Conservation (phyloP, 2,797 vertebrate genomes). For the Moxostoma hubbsi region DNA sequence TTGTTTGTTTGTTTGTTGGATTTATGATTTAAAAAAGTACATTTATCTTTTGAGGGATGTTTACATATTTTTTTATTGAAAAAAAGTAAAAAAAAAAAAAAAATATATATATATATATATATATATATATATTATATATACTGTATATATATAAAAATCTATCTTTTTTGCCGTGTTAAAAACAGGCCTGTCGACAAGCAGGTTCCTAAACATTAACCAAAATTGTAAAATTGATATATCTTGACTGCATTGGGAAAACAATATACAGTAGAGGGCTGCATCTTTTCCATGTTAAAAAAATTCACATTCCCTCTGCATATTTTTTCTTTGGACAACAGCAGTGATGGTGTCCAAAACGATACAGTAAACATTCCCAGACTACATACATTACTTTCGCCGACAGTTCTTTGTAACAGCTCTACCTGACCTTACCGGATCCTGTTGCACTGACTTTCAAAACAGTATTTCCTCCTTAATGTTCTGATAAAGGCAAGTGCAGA, state of each 20-base stretch:
- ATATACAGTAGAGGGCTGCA: neutral
- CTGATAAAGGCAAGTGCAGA: constrained; percentile 38
- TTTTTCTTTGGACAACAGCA: constrained; percentile 41
- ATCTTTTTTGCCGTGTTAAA: too few relatives aligned
- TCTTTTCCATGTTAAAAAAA: constrained; percentile 10
- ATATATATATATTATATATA: too few relatives aligned
- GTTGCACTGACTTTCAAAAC: constrained; percentile 26
- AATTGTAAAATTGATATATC: neutral
- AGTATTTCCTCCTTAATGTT: neutral
- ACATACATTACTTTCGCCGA: constrained; percentile 48
- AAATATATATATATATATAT: too few relatives aligned
- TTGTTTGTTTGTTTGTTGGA: too few relatives aligned
- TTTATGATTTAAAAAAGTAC: neutral
- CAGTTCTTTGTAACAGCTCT: constrained; percentile 19
- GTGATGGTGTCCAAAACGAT: constrained; percentile 37
- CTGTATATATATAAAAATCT: too few relatives aligned
- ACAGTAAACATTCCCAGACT: constrained; percentile 27
- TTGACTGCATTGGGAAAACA: neutral
- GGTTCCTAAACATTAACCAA: neutral
- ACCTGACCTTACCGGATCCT: constrained; percentile 31
- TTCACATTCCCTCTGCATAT: constrained; percentile 19
- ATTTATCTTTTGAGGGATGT: too few relatives aligned
- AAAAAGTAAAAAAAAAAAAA: too few relatives aligned
- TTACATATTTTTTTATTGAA: too few relatives aligned
- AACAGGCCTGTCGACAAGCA: constrained; percentile 12